phyloP scores from a whole-genome alignment of 1,140 invertebrate species.

The Zaprionus nigranus region DNA sequence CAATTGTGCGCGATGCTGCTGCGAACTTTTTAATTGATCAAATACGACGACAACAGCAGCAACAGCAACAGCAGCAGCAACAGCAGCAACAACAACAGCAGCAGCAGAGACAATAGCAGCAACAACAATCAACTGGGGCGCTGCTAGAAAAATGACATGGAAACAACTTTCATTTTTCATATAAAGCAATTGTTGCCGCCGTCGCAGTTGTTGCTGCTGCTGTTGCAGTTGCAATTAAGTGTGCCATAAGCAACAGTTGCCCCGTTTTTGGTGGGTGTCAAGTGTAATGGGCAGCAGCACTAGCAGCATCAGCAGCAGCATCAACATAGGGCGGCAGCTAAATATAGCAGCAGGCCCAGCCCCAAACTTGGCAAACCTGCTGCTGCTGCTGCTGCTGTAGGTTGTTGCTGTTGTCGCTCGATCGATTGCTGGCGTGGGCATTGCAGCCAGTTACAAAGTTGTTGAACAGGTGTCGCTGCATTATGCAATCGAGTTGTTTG shows the following conservation, averaged over 20 bases:
- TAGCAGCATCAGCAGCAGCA: slow-evolving; percentile 1
- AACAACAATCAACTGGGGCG: slow-evolving; percentile 21
- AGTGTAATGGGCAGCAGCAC: slow-evolving; percentile 64
- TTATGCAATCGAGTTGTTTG: slow-evolving; percentile 74
- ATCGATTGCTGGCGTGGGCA: slow-evolving; percentile 64
- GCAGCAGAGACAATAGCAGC: slow-evolving; percentile 10
- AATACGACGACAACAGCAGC: slow-evolving; percentile 57
- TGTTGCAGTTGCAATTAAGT: slow-evolving; percentile 73
- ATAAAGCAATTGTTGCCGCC: slow-evolving; percentile 42
- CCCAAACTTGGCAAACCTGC: slow-evolving; percentile 63
- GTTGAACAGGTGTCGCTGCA: slow-evolving; percentile 75
- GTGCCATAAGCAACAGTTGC: slow-evolving; percentile 53
- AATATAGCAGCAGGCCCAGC: slow-evolving; percentile 72
- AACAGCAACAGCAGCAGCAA: slow-evolving; percentile 18
- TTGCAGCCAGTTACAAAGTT: slow-evolving; percentile 60
- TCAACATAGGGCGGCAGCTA: slow-evolving; percentile 72
- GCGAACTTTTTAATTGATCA: slow-evolving; percentile 69
- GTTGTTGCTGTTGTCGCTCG: not conserved
- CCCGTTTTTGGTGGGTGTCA: slow-evolving; percentile 73
- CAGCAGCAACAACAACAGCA: not conserved
- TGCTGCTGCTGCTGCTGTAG: slow-evolving; percentile 11
- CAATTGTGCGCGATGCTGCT: slow-evolving; percentile 46
- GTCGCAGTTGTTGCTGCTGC: slow-evolving; percentile 2
- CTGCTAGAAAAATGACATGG: slow-evolving; percentile 34
- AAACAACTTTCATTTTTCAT: slow-evolving; percentile 81